Percentiles rank a stretch among this genome's conserved stretches.
These are phyloP conservation scores for Chionis minor DNA, from an alignment of 2,113 vertebrate species.

Conservation along the genomic window DNA sequence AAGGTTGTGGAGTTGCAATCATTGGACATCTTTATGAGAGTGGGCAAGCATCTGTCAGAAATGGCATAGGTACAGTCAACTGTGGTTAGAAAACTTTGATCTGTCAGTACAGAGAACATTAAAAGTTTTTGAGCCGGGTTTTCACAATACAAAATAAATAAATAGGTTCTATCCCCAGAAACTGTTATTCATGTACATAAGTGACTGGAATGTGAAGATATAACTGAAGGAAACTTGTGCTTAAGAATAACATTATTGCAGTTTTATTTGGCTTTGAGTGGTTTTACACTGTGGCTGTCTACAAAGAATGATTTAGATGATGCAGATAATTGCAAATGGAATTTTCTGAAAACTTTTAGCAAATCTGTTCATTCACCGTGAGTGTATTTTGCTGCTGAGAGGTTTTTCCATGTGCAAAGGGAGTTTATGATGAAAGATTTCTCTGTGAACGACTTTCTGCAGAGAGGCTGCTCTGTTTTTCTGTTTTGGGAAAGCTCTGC, in stretches of 20 bases:
- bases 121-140: not conserved
- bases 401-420: not conserved
- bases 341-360: slow-evolving; percentile 14
- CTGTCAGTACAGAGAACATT: not conserved
- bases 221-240: not conserved
- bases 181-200: not conserved
- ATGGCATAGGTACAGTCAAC: not conserved
- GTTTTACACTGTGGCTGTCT: not conserved
- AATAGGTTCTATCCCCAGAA: not conserved
- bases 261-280: not conserved
- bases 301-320: not conserved
- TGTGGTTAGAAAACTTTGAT: not conserved
- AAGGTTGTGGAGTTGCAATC: not conserved
- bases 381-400: slow-evolving; percentile 22
- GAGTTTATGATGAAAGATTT: not conserved
- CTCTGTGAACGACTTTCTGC: not conserved
- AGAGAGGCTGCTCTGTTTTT: not conserved
- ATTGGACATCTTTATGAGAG: not conserved
- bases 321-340: not conserved
- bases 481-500: not conserved
- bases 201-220: not conserved
- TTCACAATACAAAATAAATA: not conserved
- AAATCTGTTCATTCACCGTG: not conserved
- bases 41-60: not conserved
- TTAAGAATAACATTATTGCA: not conserved